phyloP scores from a whole-genome alignment of 2,797 vertebrate species.

The Siniperca obscura region DNA sequence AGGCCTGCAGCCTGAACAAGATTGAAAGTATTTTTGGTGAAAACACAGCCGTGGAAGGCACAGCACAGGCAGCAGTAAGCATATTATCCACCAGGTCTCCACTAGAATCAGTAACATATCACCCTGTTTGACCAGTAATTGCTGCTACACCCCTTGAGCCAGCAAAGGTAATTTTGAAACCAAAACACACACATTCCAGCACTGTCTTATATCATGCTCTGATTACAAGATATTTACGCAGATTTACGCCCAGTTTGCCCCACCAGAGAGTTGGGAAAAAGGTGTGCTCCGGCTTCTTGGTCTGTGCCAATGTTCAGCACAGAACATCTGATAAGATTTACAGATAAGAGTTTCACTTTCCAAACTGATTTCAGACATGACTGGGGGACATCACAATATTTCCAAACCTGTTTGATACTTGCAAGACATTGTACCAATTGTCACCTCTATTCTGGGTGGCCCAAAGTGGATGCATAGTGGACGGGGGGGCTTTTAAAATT shows the following conservation, averaged over 20 bases:
- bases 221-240: not conserved
- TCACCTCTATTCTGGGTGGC: not conserved
- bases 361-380: not conserved
- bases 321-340: not conserved
- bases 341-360: not conserved
- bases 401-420: not conserved
- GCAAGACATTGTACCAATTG: not conserved
- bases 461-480: not conserved
- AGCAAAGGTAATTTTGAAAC: conserved; percentile 7
- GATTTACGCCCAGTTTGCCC: not conserved
- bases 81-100: conserved; percentile 8
- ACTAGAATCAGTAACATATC: not conserved
- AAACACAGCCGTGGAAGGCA: not conserved
- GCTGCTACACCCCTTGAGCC: conserved; percentile 13
- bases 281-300: not conserved
- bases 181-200: conserved; percentile 19
- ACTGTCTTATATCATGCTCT: not conserved
- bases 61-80: not conserved
- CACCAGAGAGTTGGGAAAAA: not conserved
- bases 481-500: not conserved
- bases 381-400: not conserved
- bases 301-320: not conserved
- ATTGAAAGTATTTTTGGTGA: conserved; percentile 7
- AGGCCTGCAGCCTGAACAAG: conserved; percentile 54
- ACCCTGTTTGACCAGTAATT: not conserved